These are phyloP conservation scores for Phaedon cochleariae DNA, from an alignment of 2,888 invertebrate species.

Conservation along the genomic window DNA sequence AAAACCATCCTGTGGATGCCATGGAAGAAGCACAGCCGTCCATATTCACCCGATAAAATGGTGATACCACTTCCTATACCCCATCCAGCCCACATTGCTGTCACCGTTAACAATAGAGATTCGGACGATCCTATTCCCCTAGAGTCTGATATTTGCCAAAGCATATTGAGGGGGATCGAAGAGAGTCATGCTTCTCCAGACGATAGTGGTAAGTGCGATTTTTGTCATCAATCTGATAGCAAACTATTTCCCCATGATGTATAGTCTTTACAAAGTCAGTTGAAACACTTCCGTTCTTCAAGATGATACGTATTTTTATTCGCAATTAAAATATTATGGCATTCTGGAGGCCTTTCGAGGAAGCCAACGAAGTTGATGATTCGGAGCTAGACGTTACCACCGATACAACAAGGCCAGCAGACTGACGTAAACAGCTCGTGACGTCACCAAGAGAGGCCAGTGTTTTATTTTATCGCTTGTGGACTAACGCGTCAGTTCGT, in stretches of 20 bases:
- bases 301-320: no score
- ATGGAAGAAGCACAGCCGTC: constrained; percentile 69
- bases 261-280: no score
- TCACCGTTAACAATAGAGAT: constrained; percentile 88
- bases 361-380: no score
- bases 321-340: no score
- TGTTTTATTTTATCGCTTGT: no score
- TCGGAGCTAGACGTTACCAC: no score
- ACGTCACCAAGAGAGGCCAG: no score
- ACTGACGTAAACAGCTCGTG: no score
- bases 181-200: constrained; percentile 76
- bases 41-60: constrained; percentile 75
- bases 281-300: no score
- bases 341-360: no score
- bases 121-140: constrained; percentile 88
- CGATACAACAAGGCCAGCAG: no score
- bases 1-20: constrained; percentile 68
- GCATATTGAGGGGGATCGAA: constrained; percentile 80
- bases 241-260: neutral
- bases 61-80: constrained; percentile 88
- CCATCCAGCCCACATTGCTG: constrained; percentile 87
- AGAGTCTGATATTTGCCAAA: constrained; percentile 84
- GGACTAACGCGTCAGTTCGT: no score
- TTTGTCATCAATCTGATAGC: neutral
- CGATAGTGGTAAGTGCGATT: constrained; percentile 58